Base-by-base conservation (phyloP, 53 echinoderm and acorn worm genomes). In the Paelopatides confundens region DNA sequence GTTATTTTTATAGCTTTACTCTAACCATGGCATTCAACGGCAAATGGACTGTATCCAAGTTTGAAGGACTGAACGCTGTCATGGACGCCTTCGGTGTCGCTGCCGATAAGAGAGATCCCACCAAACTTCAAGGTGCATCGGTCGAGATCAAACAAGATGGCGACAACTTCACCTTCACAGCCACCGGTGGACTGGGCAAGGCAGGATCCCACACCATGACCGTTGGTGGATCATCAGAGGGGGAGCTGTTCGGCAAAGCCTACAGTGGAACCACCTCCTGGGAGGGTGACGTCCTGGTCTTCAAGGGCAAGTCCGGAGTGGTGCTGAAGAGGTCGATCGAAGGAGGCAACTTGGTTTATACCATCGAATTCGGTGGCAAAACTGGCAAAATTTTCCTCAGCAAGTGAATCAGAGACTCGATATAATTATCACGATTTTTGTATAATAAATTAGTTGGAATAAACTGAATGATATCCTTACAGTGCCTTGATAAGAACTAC, bases 271-370 rank as follows among this genome's bases (percentile, higher is more conserved):
- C 67, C 66, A 64, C 90, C 10, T 8, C 86, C 67, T 90, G 86
- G 90, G 90, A 90, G 32, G 86, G 86, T 27, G 90, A 86, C 37
- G 21, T 21, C 12, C 30, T 90, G 36, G 71, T 76, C 29, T 70
- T 71, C 43, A 83, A 82, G 5, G 89, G 77, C 17, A 91, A 88
- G 66, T 82, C 77, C 40, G 88, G 67, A 9, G 58, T 82, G 18
- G 76, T 84, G 28, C 82, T 91, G 52, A 78, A 37, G 83, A 90
- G 96, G 43, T 89, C 91, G 63, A 81, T 96, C 62, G 90, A 91
- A 15, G 89, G 88, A 35, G 92, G 85, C 9, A 89, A 96, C 64
- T 65, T 96, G 81, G 93, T 95, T 15, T 88, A 93, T 52, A 95
- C 93, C 54, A 87, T 96, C 77, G 71, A 85, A 40, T 86, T 77